Base-by-base conservation (phyloP, 2,888 invertebrate species). In the Syrphus vitripennis region DNA sequence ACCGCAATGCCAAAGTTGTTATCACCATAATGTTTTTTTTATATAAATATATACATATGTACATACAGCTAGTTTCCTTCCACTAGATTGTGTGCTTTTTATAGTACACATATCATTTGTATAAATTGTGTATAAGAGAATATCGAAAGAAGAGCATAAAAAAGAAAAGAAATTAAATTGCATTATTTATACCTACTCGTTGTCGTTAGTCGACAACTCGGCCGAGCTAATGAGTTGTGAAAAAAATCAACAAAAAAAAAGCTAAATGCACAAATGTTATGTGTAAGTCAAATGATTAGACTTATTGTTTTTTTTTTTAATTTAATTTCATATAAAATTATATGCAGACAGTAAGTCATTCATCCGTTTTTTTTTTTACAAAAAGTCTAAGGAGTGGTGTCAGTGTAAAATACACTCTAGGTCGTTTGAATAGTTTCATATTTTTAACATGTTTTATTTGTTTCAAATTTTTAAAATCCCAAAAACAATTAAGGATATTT, bases 11-110 rank as follows among this genome's bases (percentile, higher is more conserved):
- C 21, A 16, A 61, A 40, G 61, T 63, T 31, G 40, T 75, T 75
- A 80, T 80, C 74, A 59, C 40, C 48, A 48, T 21, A 48, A 24
- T n/a, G n/a, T n/a, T n/a, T n/a, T n/a, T n/a, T n/a, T n/a, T n/a
- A n/a, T n/a, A n/a, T n/a, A n/a, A n/a, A n/a, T n/a, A 12, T 7
- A 40, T 14, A 4, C 48, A 37, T 55, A 24, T 37, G 37, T 14
- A 55, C 4, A 16, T 37, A n/a, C n/a, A n/a, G n/a, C n/a, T n/a
- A 10, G 21, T 59, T 59, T 34, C 4, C 7, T 37, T 59, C 14
- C 0, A 31, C 31, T 57, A 4, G 19, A 9, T 34, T 71, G 37
- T 37, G 9, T 31, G 24, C 57, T 57, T 12, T 21, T 31, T 10
- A 16, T 9, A 24, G 31, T 14, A 29, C 12, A 40, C 21, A 63